Conservation (phyloP, 2,888 invertebrate species). For the Micoletzkya japonica region DNA sequence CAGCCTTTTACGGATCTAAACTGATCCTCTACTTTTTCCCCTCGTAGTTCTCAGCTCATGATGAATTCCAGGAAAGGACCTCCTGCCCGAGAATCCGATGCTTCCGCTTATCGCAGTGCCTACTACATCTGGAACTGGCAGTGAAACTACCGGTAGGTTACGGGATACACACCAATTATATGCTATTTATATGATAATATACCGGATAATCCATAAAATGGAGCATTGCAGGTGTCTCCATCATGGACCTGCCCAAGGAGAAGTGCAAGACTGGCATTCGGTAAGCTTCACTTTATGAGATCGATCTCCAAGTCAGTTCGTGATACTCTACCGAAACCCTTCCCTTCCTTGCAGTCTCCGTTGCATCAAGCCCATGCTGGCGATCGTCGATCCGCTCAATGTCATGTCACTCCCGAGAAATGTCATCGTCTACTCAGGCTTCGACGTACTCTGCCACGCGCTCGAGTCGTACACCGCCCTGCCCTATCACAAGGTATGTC, state of each 20-base stretch:
- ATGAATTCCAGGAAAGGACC: slow-evolving; percentile 55
- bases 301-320: no score
- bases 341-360: slow-evolving; percentile 69
- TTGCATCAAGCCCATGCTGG: slow-evolving; percentile 79
- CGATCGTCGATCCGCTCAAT: slow-evolving; percentile 85
- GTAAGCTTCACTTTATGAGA: not conserved
- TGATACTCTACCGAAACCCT: not conserved
- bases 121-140: slow-evolving; percentile 75
- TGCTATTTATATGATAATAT: not conserved
- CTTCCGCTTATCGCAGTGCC: slow-evolving; percentile 82
- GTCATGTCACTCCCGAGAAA: slow-evolving; percentile 79
- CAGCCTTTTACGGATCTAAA: not conserved
- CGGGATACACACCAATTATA: not conserved
- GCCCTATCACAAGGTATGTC: slow-evolving; percentile 46
- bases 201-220: not conserved
- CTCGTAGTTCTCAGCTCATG: not conserved
- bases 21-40: not conserved
- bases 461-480: slow-evolving; percentile 77
- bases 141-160: slow-evolving; percentile 46
- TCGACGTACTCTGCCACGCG: slow-evolving; percentile 91
- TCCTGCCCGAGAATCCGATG: slow-evolving; percentile 74
- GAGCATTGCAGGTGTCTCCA: slow-evolving; percentile 67
- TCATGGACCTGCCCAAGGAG: slow-evolving; percentile 82
- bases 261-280: slow-evolving; percentile 80
- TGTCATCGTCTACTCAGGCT: slow-evolving; percentile 74